Percentiles rank a stretch among this genome's conserved stretches.
phyloP scores from a whole-genome alignment of 2,113 vertebrate genomes.

The Phylloscopus trochiloides region DNA sequence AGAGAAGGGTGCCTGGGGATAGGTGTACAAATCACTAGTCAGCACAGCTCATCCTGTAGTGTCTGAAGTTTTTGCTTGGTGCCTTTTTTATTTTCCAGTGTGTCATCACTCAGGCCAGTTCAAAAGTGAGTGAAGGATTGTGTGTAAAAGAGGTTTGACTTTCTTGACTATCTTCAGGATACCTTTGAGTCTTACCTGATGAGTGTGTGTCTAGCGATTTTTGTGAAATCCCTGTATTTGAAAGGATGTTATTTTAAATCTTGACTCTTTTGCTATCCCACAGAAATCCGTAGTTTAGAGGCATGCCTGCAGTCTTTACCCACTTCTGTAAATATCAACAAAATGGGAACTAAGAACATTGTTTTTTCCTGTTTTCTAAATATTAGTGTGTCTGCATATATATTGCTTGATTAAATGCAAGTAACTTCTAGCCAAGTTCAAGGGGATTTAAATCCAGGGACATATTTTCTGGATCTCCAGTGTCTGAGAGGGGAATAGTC shows the following conservation, averaged over 20 bases:
- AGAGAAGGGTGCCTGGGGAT: background rate
- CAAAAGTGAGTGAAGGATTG: background rate
- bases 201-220: background rate
- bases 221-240: background rate
- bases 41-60: background rate
- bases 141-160: background rate
- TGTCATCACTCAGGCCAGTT: background rate
- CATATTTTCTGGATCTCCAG: background rate
- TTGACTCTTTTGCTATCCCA: background rate
- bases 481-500: background rate
- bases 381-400: background rate
- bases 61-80: background rate
- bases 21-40: background rate
- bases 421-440: background rate
- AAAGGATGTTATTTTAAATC: background rate
- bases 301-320: background rate
- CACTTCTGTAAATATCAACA: background rate
- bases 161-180: background rate
- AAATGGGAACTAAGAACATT: background rate
- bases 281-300: background rate
- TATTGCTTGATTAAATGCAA: background rate
- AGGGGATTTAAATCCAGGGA: background rate
- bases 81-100: background rate
- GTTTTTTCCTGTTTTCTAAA: background rate
- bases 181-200: background rate